phyloP scores from a whole-genome alignment of 2,113 vertebrate genomes.

The Colinus virginianus region DNA sequence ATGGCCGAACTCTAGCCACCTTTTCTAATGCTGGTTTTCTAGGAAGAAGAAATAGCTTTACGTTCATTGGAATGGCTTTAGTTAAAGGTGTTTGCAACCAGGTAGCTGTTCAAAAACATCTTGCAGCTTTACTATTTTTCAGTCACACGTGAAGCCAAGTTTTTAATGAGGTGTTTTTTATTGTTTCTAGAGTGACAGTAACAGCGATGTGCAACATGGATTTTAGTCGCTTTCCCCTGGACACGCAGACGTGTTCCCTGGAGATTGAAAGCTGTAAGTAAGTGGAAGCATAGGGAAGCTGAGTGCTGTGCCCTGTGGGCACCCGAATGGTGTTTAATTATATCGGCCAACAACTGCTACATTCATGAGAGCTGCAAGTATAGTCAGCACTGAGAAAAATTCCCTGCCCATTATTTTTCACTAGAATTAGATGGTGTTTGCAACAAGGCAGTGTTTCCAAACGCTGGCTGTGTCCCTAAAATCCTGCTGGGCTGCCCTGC shows the following conservation, averaged over 20 bases:
- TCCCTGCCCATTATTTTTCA: not conserved
- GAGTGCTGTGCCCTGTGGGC: not conserved
- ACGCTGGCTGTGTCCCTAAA: not conserved
- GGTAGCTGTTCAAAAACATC: not conserved
- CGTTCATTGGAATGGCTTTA: not conserved
- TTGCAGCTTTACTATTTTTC: not conserved
- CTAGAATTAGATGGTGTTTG: not conserved
- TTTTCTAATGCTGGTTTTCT: not conserved
- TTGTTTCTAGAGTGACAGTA: constrained; percentile 89
- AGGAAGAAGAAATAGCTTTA: not conserved
- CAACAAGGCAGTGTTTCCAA: not conserved
- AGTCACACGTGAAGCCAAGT: not conserved
- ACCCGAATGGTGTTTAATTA: not conserved
- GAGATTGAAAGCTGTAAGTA: constrained; percentile 99
- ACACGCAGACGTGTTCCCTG: constrained; percentile 95
- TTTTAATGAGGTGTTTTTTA: not conserved
- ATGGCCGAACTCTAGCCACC: not conserved
- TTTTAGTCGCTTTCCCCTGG: constrained; percentile 95
- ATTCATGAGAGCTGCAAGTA: not conserved
- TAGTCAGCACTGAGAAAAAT: not conserved
- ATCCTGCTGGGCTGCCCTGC: not conserved
- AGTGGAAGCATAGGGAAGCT: not conserved
- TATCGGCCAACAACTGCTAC: not conserved
- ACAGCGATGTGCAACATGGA: constrained; percentile 99
- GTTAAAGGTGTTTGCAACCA: not conserved